phyloP scores from a whole-genome alignment of 1,140 invertebrate species.

The Aphaenogaster ashmeadi region DNA sequence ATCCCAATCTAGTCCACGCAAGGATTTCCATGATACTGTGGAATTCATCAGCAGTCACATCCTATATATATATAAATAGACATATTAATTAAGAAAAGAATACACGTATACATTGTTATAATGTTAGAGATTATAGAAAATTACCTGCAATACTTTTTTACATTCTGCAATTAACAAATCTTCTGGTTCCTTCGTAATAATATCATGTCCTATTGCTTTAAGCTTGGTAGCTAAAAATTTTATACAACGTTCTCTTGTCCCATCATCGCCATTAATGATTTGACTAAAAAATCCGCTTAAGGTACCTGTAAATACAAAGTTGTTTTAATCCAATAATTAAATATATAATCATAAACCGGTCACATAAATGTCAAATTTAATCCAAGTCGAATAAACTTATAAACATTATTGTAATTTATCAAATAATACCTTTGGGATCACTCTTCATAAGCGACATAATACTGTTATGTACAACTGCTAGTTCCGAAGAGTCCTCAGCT shows the following conservation, averaged over 20 bases:
- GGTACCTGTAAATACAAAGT: conserved; percentile 87
- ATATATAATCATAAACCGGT: background rate
- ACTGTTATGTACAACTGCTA: conserved; percentile 93
- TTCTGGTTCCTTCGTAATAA: conserved; percentile 95
- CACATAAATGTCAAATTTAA: background rate
- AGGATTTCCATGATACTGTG: conserved; percentile 95
- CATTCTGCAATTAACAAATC: conserved; percentile 94
- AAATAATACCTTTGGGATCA: conserved; percentile 88
- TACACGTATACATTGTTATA: background rate
- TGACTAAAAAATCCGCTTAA: conserved; percentile 95
- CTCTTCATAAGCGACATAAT: conserved; percentile 90
- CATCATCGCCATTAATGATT: conserved; percentile 93
- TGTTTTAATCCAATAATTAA: conserved; percentile 6
- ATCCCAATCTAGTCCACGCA: conserved; percentile 92
- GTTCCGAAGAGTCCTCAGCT: conserved; percentile 93
- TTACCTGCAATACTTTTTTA: conserved; percentile 94
- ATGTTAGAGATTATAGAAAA: background rate
- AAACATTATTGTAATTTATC: background rate
- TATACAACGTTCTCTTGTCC: conserved; percentile 94
- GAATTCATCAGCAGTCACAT: conserved; percentile 97
- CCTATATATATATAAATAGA: conserved; percentile 86
- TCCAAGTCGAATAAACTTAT: background rate
- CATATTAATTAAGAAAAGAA: conserved; percentile 5
- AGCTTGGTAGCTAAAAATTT: conserved; percentile 95
- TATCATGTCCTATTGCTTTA: conserved; percentile 92